These are phyloP conservation scores for Caenorhabditis virilis DNA, from an alignment of 2,888 invertebrate genomes.

Conservation along the genomic window DNA sequence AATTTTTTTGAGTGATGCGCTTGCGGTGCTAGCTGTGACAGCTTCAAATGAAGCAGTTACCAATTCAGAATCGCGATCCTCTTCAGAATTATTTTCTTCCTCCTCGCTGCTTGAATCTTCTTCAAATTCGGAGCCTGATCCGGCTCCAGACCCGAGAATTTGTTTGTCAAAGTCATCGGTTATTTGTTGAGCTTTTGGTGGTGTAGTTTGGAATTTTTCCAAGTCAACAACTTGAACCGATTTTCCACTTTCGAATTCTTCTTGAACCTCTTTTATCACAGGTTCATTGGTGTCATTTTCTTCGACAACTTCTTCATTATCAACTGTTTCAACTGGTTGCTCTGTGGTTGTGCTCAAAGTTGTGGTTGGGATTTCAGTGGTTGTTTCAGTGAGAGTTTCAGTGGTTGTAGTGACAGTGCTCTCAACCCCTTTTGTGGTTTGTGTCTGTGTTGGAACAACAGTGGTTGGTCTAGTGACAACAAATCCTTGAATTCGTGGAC, in stretches of 20 bases:
- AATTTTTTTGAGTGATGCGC: too few species aligned
- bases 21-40: too few species aligned
- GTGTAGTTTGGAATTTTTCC: conserved; percentile 14
- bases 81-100: neutral
- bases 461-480: conserved; percentile 25
- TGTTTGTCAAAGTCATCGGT: conserved; percentile 16
- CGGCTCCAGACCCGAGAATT: conserved; percentile 20
- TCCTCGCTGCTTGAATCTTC: neutral
- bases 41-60: too few species aligned
- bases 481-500: conserved; percentile 31
- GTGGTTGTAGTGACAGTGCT: conserved; percentile 14
- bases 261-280: conserved; percentile 29
- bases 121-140: conserved; percentile 21
- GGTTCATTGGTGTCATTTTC: neutral
- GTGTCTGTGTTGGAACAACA: too few species aligned
- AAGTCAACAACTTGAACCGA: conserved; percentile 17
- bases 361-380: conserved; percentile 10
- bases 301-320: conserved; percentile 3
- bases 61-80: neutral
- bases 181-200: conserved; percentile 11
- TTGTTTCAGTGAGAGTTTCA: conserved; percentile 5
- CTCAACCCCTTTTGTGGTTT: conserved; percentile 5
- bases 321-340: neutral
- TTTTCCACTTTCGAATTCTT: too few species aligned
- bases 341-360: conserved; percentile 2